Evolutionary conservation across 2,113 vertebrate species (phyloP).

Genomic region (Dicrurus megarhynchus): DNA sequence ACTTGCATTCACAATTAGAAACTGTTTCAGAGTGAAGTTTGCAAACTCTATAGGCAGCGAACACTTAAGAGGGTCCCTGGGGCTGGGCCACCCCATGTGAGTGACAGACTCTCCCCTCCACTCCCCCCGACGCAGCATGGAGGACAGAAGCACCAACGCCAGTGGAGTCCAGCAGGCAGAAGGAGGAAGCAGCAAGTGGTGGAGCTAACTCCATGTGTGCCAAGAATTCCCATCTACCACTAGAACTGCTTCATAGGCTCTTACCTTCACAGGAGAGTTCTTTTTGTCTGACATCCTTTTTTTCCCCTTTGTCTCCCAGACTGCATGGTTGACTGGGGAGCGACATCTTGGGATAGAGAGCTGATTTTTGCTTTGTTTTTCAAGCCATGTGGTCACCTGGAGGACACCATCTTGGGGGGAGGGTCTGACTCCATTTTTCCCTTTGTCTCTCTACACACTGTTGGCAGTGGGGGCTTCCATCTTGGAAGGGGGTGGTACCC

Average conservation of each 20-base stretch:
- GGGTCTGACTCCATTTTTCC: neutral
- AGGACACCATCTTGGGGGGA: neutral
- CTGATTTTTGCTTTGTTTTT: neutral
- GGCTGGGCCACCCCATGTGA: rapidly evolving
- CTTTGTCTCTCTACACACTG: too few species aligned
- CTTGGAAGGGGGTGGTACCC: neutral
- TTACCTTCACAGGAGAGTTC: neutral
- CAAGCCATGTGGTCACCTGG: neutral
- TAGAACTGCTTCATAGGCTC: neutral
- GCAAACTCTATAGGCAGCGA: rapidly evolving
- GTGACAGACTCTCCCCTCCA: rapidly evolving
- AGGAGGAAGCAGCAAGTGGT: neutral
- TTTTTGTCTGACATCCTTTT: neutral
- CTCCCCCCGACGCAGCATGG: neutral
- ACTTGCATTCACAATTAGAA: neutral
- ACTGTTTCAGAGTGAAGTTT: neutral
- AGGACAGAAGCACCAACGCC: neutral
- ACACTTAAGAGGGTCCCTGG: neutral
- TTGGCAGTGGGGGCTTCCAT: too few species aligned
- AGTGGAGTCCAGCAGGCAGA: neutral
- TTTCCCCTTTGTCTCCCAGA: neutral
- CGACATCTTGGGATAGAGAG: neutral
- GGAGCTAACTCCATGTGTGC: neutral
- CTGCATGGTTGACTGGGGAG: too few species aligned
- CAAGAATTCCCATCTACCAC: neutral